These are phyloP conservation scores for Tenthredo notha DNA, from an alignment of 2,888 invertebrate species.

Conservation along the genomic window DNA sequence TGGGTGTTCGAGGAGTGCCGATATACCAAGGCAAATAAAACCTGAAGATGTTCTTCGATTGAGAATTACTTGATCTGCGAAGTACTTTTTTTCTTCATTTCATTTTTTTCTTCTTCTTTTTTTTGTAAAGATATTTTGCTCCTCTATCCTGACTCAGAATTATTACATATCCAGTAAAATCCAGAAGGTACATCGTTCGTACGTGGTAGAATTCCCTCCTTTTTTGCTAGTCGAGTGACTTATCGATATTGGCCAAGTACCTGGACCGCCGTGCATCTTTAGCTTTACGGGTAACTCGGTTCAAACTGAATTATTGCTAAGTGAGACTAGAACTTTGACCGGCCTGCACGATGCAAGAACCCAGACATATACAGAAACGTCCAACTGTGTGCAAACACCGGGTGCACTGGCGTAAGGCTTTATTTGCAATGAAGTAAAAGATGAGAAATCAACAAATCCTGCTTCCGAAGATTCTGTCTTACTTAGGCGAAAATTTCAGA, in stretches of 20 bases:
- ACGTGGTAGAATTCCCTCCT: constrained; percentile 44
- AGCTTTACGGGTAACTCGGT: constrained; percentile 60
- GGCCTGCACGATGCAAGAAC: constrained; percentile 37
- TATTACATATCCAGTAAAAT: not conserved
- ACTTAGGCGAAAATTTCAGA: too few species aligned
- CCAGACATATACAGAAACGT: not conserved
- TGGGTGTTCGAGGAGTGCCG: not conserved
- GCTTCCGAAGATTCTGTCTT: too few species aligned
- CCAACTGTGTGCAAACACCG: not conserved
- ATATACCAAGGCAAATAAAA: not conserved
- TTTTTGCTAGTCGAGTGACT: constrained; percentile 71
- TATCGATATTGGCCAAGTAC: constrained; percentile 73
- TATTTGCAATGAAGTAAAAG: not conserved
- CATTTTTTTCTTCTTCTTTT: not conserved
- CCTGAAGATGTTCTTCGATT: not conserved
- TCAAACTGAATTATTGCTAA: constrained; percentile 72
- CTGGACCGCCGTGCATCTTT: constrained; percentile 27
- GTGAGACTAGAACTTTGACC: constrained; percentile 72
- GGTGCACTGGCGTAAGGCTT: constrained; percentile 14
- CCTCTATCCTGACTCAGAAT: not conserved
- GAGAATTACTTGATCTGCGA: not conserved
- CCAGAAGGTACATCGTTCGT: not conserved
- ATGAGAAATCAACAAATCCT: not conserved
- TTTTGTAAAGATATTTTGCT: not conserved
- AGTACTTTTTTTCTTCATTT: not conserved